Base-by-base conservation (phyloP, 2,888 invertebrate species). In the Hirtodrosophila alboralis region DNA sequence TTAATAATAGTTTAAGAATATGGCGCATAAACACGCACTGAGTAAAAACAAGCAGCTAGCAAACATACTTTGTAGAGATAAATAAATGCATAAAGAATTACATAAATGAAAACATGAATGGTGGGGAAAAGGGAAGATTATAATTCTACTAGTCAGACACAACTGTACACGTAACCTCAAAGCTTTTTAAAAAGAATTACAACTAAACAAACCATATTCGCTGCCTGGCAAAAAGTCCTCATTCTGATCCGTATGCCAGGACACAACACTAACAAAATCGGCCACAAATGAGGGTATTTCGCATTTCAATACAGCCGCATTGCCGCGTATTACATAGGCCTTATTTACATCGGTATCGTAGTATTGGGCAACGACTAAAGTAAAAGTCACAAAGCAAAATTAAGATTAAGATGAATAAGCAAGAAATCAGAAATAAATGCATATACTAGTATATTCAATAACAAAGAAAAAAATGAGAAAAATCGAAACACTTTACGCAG, bases 261-360 rank as follows among this genome's bases (percentile, higher is more conserved):
- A 95, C 36, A 95, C 93, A 77, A 98, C 96, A 85, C 92, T 93
- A 70, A 98, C 96, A 91, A 97, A 97, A 91, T 97, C 97, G 68
- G 96, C 96, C 61, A 97, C 97, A 91, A 97, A 98, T 51, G 96
- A 96, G 30, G 98, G 98, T 81, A 96, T 95, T 84, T 95, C 95
- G 91, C 96, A 97, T 91, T 96, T 96, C 83, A 96, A 92, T 60
- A 96, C 95, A 9, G 96, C 96, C 30, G 96, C 94, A 90, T 97
- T 97, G 54, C 96, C 96, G 75, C 95, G 93, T 86, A 96, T 96
- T 38, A 96, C 96, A 91, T 96, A 96, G 90, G 96, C 96, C 91
- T 96, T 95, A 92, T 96, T 96, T 78, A 96, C 96, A 92, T 97
- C 96, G 44, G 96, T 95, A 91, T 96, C 96, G 91, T 96, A 97